A percentile compares a stretch with the other conserved stretches of the same genome.
These are phyloP conservation scores for Abscondita cerata DNA, from an alignment of 2,888 invertebrate genomes.

Conservation along the genomic window DNA sequence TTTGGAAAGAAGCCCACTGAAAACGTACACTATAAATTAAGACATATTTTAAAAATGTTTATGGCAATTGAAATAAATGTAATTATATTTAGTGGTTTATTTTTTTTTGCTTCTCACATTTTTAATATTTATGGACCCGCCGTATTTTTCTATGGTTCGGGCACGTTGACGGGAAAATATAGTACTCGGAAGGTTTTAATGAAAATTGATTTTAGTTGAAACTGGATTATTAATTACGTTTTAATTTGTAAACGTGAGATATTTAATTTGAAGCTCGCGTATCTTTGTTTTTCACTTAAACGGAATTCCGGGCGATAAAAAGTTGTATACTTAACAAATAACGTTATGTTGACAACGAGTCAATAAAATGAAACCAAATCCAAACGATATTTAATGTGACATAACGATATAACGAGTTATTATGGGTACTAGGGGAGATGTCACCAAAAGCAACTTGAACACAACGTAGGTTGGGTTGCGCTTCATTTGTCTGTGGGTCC, in stretches of 20 bases:
- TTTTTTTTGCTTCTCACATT: constrained; percentile 1
- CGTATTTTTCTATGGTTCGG: too few relatives aligned
- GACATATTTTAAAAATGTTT: constrained; percentile 10
- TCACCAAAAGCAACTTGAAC: constrained; percentile 34
- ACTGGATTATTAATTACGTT: constrained; percentile 12
- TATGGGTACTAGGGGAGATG: constrained; percentile 38
- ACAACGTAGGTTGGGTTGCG: constrained; percentile 47
- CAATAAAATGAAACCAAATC: constrained; percentile 39
- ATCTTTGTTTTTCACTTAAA: constrained; percentile 13
- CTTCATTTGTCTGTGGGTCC: constrained; percentile 62
- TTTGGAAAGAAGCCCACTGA: constrained; percentile 12
- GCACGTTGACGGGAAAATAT: too few relatives aligned
- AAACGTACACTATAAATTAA: constrained; percentile 9
- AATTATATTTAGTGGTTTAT: constrained; percentile 9
- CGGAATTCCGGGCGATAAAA: constrained; percentile 21
- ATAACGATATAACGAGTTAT: constrained; percentile 42
- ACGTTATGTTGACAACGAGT: constrained; percentile 35
- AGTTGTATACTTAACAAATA: constrained; percentile 23
- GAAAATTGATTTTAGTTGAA: neutral
- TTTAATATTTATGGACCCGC: too few relatives aligned
- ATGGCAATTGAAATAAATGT: constrained; percentile 5
- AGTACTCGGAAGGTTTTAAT: neutral
- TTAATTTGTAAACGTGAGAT: constrained; percentile 29
- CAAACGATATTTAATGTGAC: constrained; percentile 47
- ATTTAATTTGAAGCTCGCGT: constrained; percentile 18